These are phyloP conservation scores for Synaphobranchus kaupii DNA, from an alignment of 2,797 vertebrate species.

Conservation along the genomic window DNA sequence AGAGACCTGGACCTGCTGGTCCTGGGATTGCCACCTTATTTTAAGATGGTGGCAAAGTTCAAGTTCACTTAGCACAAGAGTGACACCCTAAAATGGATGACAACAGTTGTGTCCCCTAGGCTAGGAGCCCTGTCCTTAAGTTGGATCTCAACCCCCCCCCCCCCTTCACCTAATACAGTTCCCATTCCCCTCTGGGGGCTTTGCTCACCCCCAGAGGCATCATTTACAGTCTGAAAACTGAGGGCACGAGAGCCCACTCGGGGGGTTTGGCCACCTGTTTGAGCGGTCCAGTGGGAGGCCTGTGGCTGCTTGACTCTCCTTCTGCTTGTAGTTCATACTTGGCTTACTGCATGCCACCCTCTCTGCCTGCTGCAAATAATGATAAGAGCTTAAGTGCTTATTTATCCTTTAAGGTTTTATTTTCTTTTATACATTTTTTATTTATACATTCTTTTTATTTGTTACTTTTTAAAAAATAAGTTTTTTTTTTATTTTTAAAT, in stretches of 20 bases:
- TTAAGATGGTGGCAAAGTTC: slow-evolving; percentile 75
- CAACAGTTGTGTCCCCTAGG: slow-evolving; percentile 56
- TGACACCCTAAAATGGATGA: slow-evolving; percentile 72
- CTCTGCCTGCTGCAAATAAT: slow-evolving; percentile 41
- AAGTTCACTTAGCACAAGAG: slow-evolving; percentile 70
- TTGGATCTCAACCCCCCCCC: slow-evolving; percentile 15
- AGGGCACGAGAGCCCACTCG: slow-evolving; percentile 55
- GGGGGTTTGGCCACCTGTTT: slow-evolving; percentile 38
- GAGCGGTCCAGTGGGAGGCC: slow-evolving; percentile 54
- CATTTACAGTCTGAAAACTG: slow-evolving; percentile 49
- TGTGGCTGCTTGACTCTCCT: slow-evolving; percentile 58
- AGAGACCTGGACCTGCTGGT: slow-evolving; percentile 54
- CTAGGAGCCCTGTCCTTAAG: slow-evolving; percentile 53
- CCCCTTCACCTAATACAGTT: slow-evolving; percentile 5
- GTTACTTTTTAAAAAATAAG: slow-evolving; percentile 45
- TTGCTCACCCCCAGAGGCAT: background rate
- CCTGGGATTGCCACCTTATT: slow-evolving; percentile 77
- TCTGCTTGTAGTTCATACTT: slow-evolving; percentile 63
- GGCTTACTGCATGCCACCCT: slow-evolving; percentile 72
- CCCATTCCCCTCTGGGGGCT: background rate
- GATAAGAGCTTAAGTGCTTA: slow-evolving; percentile 41
- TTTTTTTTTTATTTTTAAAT: slow-evolving; percentile 24
- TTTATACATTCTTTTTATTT: too few relatives aligned
- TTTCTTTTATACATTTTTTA: slow-evolving; percentile 29
- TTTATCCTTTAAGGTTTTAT: slow-evolving; percentile 43